Percentiles rank a stretch among this genome's conserved stretches.
Evolutionary conservation across 2,888 invertebrate species (phyloP).

Genomic region (Acanthosoma haemorrhoidale): DNA sequence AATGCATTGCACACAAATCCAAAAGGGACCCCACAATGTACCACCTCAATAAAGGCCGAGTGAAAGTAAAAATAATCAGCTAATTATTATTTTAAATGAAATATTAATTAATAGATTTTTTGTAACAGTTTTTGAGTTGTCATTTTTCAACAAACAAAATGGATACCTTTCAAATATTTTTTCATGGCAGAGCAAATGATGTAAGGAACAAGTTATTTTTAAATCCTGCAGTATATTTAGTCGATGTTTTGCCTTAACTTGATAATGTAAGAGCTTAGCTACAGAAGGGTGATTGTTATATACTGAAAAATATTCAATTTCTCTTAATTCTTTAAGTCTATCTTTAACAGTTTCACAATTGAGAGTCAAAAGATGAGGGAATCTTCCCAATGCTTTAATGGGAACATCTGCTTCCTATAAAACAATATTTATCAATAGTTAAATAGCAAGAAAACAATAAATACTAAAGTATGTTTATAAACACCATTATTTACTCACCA

Average conservation of each 20-base stretch:
- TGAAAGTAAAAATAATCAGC: no score
- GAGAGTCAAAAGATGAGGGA: conserved; percentile 19
- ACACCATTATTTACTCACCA: conserved; percentile 5
- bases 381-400: background rate
- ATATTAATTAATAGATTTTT: no score
- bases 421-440: background rate
- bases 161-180: conserved; percentile 25
- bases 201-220: conserved; percentile 11
- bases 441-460: background rate
- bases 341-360: conserved; percentile 22
- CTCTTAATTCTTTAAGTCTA: conserved; percentile 24
- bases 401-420: conserved; percentile 20
- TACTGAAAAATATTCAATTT: conserved; percentile 16
- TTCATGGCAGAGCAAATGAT: background rate
- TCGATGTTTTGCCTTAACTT: conserved; percentile 24
- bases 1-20: no score
- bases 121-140: background rate
- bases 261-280: background rate
- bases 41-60: no score
- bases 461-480: background rate
- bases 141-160: background rate
- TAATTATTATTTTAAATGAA: no score
- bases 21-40: no score
- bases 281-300: conserved; percentile 17
- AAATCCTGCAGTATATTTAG: conserved; percentile 24